phyloP scores from a whole-genome alignment of 2,888 invertebrate genomes.

The Ophion slaviceki region DNA sequence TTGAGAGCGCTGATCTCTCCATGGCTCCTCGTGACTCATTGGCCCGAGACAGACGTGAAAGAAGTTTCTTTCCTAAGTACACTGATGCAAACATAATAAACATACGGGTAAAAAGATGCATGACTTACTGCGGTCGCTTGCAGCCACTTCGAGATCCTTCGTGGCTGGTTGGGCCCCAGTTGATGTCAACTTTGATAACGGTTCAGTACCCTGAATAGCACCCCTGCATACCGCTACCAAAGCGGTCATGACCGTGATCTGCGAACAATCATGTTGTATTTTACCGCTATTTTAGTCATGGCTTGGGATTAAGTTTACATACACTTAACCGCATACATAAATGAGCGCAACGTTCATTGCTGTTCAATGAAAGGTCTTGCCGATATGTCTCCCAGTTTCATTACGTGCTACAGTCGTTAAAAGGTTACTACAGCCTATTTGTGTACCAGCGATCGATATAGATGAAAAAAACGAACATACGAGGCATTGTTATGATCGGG shows the following conservation, averaged over 20 bases:
- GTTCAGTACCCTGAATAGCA: constrained; percentile 68
- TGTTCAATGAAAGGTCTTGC: neutral
- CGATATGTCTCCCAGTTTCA: neutral
- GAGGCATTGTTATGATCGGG: constrained; percentile 30
- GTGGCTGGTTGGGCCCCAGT: constrained; percentile 56
- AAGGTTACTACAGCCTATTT: constrained; percentile 1
- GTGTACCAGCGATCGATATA: neutral
- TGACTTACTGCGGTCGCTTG: constrained; percentile 77
- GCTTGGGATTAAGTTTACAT: neutral
- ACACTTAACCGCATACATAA: neutral
- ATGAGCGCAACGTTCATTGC: neutral
- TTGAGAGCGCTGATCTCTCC: neutral
- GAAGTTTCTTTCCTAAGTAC: neutral
- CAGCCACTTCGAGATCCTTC: constrained; percentile 73
- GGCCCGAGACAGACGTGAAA: neutral
- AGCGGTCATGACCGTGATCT: constrained; percentile 68
- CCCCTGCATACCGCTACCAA: constrained; percentile 69
- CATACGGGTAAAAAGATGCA: neutral
- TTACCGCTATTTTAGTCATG: neutral
- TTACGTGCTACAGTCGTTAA: neutral
- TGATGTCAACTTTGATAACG: constrained; percentile 63
- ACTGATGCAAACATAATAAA: neutral
- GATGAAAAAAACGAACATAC: neutral
- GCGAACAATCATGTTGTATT: constrained; percentile 35
- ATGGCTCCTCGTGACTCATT: constrained; percentile 1